phyloP scores from a whole-genome alignment of 2,888 invertebrate species.

The Aromia moschata region DNA sequence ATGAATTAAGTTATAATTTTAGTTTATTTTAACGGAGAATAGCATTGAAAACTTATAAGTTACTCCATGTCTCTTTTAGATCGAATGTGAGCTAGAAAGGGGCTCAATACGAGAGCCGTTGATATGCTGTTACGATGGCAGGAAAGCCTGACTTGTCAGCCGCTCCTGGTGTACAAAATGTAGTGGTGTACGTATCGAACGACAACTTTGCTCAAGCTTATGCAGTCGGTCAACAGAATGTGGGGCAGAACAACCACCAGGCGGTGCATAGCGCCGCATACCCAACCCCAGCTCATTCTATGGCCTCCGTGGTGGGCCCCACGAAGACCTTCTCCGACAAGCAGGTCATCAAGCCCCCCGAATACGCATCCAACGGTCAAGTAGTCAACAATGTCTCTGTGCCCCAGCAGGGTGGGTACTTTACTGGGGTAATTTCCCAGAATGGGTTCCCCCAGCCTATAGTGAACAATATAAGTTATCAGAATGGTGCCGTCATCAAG shows the following conservation, averaged over 20 bases:
- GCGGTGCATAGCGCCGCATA: constrained; percentile 60
- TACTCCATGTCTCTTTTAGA: constrained; percentile 58
- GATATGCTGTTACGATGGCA: constrained; percentile 80
- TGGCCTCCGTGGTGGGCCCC: constrained; percentile 56
- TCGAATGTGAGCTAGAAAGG: constrained; percentile 58
- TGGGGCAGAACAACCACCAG: constrained; percentile 56
- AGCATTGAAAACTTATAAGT: no score
- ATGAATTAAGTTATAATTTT: no score
- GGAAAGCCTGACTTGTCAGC: constrained; percentile 80
- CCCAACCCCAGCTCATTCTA: constrained; percentile 51
- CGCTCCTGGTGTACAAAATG: constrained; percentile 66
- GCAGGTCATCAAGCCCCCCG: constrained; percentile 45
- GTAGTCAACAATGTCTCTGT: constrained; percentile 28
- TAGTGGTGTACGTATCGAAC: constrained; percentile 69
- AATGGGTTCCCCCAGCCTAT: constrained; percentile 55
- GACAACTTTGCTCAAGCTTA: constrained; percentile 67
- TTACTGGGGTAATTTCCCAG: constrained; percentile 57
- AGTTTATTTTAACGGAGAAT: no score
- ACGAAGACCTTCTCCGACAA: constrained; percentile 51
- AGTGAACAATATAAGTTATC: constrained; percentile 53
- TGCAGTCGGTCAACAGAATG: constrained; percentile 65
- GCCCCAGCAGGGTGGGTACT: constrained; percentile 43
- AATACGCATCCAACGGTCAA: constrained; percentile 46
- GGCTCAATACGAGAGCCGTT: constrained; percentile 69
- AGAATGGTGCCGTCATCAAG: constrained; percentile 50